These are phyloP conservation scores for Pachliopta kotzebuea DNA, from an alignment of 2,888 invertebrate genomes.

Conservation along the genomic window DNA sequence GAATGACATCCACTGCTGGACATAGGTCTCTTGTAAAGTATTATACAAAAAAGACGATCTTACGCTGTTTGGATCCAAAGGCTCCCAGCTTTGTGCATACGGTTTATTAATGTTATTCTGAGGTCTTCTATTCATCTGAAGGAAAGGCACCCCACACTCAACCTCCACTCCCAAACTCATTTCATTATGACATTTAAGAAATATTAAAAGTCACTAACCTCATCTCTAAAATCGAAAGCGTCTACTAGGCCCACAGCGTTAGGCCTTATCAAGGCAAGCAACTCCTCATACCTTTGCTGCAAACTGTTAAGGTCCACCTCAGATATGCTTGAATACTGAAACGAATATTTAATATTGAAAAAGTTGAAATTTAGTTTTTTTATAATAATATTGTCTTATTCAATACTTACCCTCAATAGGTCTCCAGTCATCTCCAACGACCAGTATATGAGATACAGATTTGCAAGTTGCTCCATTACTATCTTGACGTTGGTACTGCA, in stretches of 20 bases:
- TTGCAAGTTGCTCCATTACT: slow-evolving; percentile 85
- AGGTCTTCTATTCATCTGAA: too few relatives aligned
- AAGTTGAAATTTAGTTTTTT: too few relatives aligned
- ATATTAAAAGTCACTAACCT: slow-evolving; percentile 58
- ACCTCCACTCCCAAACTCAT: too few relatives aligned
- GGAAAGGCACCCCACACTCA: too few relatives aligned
- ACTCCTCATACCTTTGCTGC: slow-evolving; percentile 83
- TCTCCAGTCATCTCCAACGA: slow-evolving; percentile 88
- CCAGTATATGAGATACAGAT: slow-evolving; percentile 87
- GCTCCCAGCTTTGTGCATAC: too few relatives aligned
- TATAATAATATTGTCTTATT: too few relatives aligned
- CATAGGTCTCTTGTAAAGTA: too few relatives aligned
- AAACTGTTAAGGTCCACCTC: slow-evolving; percentile 72
- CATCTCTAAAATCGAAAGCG: slow-evolving; percentile 91
- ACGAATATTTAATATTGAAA: not conserved
- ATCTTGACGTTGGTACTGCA: slow-evolving; percentile 81
- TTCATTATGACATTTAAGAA: too few relatives aligned
- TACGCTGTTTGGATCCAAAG: too few relatives aligned
- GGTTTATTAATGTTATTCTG: too few relatives aligned
- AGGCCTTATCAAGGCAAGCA: slow-evolving; percentile 87
- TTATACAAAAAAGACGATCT: too few relatives aligned
- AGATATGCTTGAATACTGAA: slow-evolving; percentile 82
- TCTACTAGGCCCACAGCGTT: slow-evolving; percentile 95
- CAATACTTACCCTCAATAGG: slow-evolving; percentile 84
- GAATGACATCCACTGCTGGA: too few relatives aligned